Evolutionary conservation across 92 coral and sea anemone genomes (phyloP).

Genomic region (Parazoanthus swiftii): DNA sequence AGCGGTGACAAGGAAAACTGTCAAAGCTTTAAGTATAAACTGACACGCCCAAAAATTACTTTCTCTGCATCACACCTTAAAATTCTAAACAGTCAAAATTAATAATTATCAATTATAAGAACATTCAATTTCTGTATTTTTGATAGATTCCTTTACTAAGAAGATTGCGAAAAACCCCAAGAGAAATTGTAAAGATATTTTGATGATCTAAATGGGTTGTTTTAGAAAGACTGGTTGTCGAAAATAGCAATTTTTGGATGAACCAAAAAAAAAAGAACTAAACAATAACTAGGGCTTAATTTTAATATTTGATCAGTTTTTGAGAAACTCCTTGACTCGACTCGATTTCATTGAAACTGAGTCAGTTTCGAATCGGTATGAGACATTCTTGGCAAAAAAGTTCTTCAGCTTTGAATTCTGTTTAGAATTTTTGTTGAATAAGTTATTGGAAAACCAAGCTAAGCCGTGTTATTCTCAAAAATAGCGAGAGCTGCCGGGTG

Average conservation of each 20-base stretch:
- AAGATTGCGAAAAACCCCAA: not conserved
- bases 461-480: not conserved
- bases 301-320: not conserved
- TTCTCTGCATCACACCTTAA: not conserved
- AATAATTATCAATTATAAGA: no score
- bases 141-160: not conserved
- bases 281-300: not conserved
- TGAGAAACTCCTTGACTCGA: not conserved
- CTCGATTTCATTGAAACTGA: not conserved
- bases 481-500: not conserved
- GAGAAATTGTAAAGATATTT: no score
- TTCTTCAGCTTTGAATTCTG: not conserved
- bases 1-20: not conserved
- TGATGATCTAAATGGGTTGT: not conserved
- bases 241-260: not conserved
- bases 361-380: not conserved
- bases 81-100: constrained; percentile 14
- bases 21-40: not conserved
- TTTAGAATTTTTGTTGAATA: not conserved
- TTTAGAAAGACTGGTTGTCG: not conserved
- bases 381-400: not conserved
- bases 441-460: not conserved
- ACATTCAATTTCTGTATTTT: not conserved
- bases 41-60: not conserved
- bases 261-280: not conserved